A percentile compares a stretch with the other conserved stretches of the same genome.
These are phyloP conservation scores for Napeogenes sylphis DNA, from an alignment of 2,888 invertebrate species.

Conservation along the genomic window DNA sequence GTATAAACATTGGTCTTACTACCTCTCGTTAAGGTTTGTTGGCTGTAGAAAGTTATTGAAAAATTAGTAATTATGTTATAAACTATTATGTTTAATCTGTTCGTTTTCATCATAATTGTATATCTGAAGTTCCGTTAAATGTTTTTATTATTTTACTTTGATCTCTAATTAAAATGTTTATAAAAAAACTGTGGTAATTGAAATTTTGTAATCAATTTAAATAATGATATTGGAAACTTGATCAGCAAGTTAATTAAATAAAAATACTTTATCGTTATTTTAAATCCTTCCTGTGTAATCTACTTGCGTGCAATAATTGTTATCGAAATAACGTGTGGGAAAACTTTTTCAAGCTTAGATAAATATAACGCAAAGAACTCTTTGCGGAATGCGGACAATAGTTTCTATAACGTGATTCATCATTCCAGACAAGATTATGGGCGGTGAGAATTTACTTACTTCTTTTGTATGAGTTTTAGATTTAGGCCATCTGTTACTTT, in stretches of 20 bases:
- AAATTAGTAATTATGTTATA: neutral
- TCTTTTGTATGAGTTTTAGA: slow-evolving; percentile 20
- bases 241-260: too few relatives aligned
- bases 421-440: slow-evolving; percentile 17
- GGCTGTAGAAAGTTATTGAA: slow-evolving; percentile 3
- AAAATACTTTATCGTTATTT: too few relatives aligned
- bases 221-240: too few relatives aligned
- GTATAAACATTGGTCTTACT: neutral
- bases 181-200: too few relatives aligned
- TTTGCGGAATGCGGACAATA: slow-evolving; percentile 30
- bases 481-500: slow-evolving; percentile 7
- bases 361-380: slow-evolving; percentile 26
- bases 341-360: slow-evolving; percentile 18
- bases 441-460: slow-evolving; percentile 20
- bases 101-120: too few relatives aligned
- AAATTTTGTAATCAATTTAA: too few relatives aligned
- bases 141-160: too few relatives aligned
- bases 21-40: neutral
- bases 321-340: slow-evolving; percentile 19
- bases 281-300: too few relatives aligned
- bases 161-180: too few relatives aligned
- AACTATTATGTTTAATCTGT: neutral
- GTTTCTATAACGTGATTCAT: slow-evolving; percentile 29
- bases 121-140: too few relatives aligned
- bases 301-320: too few relatives aligned